Base-by-base conservation (phyloP, 1,140 invertebrate species). In the Caligus rogercresseyi region DNA sequence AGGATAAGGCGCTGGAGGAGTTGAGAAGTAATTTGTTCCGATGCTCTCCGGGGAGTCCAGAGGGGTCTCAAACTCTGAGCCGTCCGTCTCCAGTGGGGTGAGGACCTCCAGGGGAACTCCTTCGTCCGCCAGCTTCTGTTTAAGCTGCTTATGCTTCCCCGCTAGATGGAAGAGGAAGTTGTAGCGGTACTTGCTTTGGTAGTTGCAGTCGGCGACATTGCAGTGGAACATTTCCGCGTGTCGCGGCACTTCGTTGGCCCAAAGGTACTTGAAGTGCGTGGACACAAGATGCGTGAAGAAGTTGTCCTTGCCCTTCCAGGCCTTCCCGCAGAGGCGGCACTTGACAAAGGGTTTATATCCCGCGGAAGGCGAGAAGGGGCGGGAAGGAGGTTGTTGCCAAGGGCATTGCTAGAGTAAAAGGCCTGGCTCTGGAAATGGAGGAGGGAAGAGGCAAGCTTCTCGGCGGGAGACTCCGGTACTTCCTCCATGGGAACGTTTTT, bases 261-360 rank as follows among this genome's bases (percentile, higher is more conserved):
- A 60, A 18, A 60, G 18, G 21, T 60, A 43, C 24, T 60, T 60
- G 24, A 60, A 60, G 26, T 60, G 57, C 16, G 57, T 60, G 2
- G 57, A 60, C 3, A 60, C 57, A 18, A 60, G 26, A 26, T 60
- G 57, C 16, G 57, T 60, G 57, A 60, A 60, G 57, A 60, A 60
- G 57, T 60, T 60, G 21, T 60, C 57, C 23, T 60, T 60, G 18
- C 57, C 57, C 57, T 60, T 60, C 57, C 57, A 60, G 15, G 24
- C 24, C 24, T 60, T 60, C 16, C 57, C 57, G 26, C 57, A 60
- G 57, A 60, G 57, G 24, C 57, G 57, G 57, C 57, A 60, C 57
- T 60, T 60, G 23, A 60, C 57, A 25, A 60, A 60, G 18, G 57
- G 57, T 25, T 60, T 60, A 26, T 60, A 60, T 18, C 57, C 57